phyloP scores from a whole-genome alignment of 2,113 vertebrate genomes.

The Alosa alosa region DNA sequence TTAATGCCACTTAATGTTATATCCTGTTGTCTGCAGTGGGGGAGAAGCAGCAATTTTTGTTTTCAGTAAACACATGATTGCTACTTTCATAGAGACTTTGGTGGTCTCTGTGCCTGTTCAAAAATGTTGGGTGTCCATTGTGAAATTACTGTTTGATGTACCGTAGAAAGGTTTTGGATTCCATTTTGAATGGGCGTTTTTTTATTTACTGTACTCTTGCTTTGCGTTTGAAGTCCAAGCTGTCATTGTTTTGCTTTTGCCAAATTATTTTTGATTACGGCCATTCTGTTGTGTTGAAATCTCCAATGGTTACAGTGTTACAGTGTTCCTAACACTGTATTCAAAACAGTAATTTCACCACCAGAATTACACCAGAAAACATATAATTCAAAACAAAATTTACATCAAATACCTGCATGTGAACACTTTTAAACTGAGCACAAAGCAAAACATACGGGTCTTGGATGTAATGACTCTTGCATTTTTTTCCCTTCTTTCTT shows the following conservation, averaged over 20 bases:
- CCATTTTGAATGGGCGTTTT: slow-evolving; percentile 14
- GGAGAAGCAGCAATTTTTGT: slow-evolving; percentile 40
- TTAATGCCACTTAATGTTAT: slow-evolving; percentile 51
- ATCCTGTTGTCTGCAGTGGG: slow-evolving; percentile 42
- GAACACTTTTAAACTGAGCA: background rate
- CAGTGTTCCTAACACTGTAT: background rate
- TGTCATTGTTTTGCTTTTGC: slow-evolving; percentile 7
- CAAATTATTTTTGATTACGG: background rate
- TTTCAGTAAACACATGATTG: slow-evolving; percentile 38
- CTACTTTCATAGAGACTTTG: background rate
- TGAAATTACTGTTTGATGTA: slow-evolving; percentile 57
- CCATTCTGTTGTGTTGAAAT: background rate
- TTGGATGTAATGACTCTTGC: background rate
- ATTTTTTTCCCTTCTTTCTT: background rate
- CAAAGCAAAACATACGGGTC: background rate
- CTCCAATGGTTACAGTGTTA: background rate
- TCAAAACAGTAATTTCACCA: background rate
- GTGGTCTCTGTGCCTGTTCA: slow-evolving; percentile 19
- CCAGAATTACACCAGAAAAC: background rate
- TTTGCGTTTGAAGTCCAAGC: slow-evolving; percentile 18
- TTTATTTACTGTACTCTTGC: slow-evolving; percentile 11
- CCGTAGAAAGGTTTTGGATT: slow-evolving; percentile 50
- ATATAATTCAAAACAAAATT: background rate
- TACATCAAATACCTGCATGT: background rate
- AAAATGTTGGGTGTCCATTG: slow-evolving; percentile 6